Percentiles rank a stretch among this genome's conserved stretches.
Conservation (phyloP, 2,113 vertebrate species). For the Oxyura jamaicensis region DNA sequence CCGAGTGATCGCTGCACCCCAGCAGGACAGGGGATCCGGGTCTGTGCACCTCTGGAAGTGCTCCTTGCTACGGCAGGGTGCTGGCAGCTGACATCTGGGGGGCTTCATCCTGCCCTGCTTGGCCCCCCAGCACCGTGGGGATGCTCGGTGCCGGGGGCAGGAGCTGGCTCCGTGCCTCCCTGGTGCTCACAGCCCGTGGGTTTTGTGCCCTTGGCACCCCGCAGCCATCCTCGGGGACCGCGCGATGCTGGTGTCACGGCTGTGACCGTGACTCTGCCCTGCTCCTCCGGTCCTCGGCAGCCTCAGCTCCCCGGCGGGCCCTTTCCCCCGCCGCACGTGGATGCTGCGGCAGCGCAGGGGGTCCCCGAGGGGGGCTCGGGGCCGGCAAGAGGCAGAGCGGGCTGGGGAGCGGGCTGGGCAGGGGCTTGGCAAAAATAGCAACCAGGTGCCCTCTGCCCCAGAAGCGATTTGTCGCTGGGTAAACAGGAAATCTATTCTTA, state of each 20-base stretch:
- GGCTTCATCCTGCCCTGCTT: too few relatives aligned
- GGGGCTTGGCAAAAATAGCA: constrained; percentile 50
- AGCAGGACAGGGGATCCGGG: too few relatives aligned
- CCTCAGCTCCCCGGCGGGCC: neutral
- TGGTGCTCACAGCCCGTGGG: too few relatives aligned
- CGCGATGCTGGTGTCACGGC: rapidly evolving
- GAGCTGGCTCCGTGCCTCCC: too few relatives aligned
- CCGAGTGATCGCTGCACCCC: neutral
- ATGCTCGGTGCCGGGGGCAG: neutral
- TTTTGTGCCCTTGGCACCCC: too few relatives aligned
- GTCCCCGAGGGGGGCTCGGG: rapidly evolving
- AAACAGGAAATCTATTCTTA: constrained; percentile 74
- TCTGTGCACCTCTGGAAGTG: too few relatives aligned
- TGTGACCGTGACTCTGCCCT: neutral
- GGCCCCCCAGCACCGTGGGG: neutral
- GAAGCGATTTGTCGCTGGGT: neutral
- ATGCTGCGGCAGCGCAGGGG: neutral
- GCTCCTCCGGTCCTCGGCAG: neutral
- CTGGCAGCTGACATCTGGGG: too few relatives aligned
- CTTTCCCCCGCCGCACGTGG: rapidly evolving
- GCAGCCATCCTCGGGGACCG: rapidly evolving
- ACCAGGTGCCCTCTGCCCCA: constrained; percentile 48
- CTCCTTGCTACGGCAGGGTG: too few relatives aligned
- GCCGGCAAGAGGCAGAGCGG: neutral
- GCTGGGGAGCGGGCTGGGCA: neutral